These are phyloP conservation scores for Limenitis camilla DNA, from an alignment of 2,888 invertebrate genomes.

Conservation along the genomic window DNA sequence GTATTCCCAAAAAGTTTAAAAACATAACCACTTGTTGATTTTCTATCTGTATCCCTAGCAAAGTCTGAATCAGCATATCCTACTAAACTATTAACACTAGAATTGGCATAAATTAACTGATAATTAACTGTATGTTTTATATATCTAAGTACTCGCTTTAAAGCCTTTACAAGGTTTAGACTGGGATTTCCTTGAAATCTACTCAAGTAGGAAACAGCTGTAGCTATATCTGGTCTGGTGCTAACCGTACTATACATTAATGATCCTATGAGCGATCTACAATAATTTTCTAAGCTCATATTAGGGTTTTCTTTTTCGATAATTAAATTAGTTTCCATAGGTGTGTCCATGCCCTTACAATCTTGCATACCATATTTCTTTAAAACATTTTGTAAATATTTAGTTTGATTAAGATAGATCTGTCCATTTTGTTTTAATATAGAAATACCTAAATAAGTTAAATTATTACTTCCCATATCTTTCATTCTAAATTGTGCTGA, in stretches of 20 bases:
- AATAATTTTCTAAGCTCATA: slow-evolving; percentile 13
- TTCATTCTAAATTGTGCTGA: slow-evolving; percentile 18
- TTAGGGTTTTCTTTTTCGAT: slow-evolving; percentile 13
- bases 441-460: slow-evolving; percentile 1
- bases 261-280: slow-evolving; percentile 21
- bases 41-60: slow-evolving; percentile 8
- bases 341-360: slow-evolving; percentile 16
- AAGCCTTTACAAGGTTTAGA: slow-evolving; percentile 5
- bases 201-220: slow-evolving; percentile 13
- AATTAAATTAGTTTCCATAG: slow-evolving; percentile 20
- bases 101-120: slow-evolving; percentile 13
- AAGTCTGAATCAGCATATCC: slow-evolving; percentile 7
- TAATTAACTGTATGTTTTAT: slow-evolving; percentile 1
- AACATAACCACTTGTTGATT: slow-evolving; percentile 19
- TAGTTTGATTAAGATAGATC: slow-evolving; percentile 15
- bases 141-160: slow-evolving; percentile 11
- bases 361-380: slow-evolving; percentile 13
- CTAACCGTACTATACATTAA: slow-evolving; percentile 21
- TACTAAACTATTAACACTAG: slow-evolving; percentile 11
- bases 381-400: slow-evolving; percentile 15
- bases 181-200: slow-evolving; percentile 17
- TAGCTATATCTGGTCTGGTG: slow-evolving; percentile 19
- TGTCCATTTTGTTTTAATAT: slow-evolving; percentile 2
- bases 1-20: slow-evolving; percentile 19
- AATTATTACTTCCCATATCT: slow-evolving; percentile 11